Conservation (phyloP, 2,888 invertebrate species). For the Hymenopus coronatus region DNA sequence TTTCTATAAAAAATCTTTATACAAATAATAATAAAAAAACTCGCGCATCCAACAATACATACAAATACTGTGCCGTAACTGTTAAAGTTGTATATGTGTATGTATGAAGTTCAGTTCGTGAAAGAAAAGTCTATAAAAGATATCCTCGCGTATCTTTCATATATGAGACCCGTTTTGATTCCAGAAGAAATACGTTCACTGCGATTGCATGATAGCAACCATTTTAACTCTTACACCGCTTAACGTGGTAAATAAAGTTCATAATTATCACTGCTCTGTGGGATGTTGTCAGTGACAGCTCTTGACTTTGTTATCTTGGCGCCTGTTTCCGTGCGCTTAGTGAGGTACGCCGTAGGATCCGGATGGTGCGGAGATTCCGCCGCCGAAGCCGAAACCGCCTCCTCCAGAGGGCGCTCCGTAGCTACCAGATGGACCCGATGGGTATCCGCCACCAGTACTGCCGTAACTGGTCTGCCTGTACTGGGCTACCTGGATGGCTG, state of each 20-base stretch:
- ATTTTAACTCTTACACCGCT: not conserved
- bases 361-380: constrained; percentile 42
- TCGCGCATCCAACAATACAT: constrained; percentile 21
- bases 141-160: constrained; percentile 9
- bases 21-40: constrained; percentile 42
- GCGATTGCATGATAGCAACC: not conserved
- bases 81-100: not conserved
- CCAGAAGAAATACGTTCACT: constrained; percentile 6
- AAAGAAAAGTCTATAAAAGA: constrained; percentile 9
- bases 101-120: not conserved
- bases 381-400: constrained; percentile 50
- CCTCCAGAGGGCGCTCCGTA: constrained; percentile 45
- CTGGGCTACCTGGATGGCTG: constrained; percentile 84
- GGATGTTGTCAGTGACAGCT: not conserved
- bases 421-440: constrained; percentile 45
- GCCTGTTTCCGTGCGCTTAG: constrained; percentile 15
- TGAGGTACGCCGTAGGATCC: constrained; percentile 36
- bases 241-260: not conserved
- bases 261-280: not conserved
- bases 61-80: constrained; percentile 5
- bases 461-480: constrained; percentile 67
- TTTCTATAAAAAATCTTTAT: constrained; percentile 52
- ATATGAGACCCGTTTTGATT: constrained; percentile 23
- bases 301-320: not conserved
- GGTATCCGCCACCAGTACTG: constrained; percentile 46